phyloP scores from a whole-genome alignment of 2,113 vertebrate genomes.

The Grammomys dolichurus region DNA sequence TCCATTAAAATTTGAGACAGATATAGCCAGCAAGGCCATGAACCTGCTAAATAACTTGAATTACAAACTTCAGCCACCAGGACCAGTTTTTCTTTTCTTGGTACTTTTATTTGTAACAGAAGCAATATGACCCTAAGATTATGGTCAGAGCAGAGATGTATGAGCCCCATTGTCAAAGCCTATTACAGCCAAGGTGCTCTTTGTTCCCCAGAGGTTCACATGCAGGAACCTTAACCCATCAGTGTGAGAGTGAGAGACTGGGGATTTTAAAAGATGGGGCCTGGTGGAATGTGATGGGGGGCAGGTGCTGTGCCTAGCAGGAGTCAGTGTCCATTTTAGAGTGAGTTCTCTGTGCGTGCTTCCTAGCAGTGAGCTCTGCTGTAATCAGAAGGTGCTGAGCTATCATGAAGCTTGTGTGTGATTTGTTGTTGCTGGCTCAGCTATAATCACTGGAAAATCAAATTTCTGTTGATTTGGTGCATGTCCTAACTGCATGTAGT shows the following conservation, averaged over 20 bases:
- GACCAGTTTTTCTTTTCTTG: not conserved
- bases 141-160: not conserved
- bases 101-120: not conserved
- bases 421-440: not conserved
- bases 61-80: not conserved
- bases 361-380: not conserved
- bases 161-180: not conserved
- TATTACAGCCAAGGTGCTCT: not conserved
- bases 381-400: not conserved
- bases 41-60: not conserved
- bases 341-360: not conserved
- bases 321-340: not conserved
- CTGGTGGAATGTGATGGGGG: not conserved
- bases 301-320: not conserved
- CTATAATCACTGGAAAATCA: constrained; percentile 29
- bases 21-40: not conserved
- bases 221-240: not conserved
- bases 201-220: not conserved
- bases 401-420: not conserved
- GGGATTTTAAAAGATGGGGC: not conserved
- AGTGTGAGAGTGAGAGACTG: not conserved
- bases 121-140: not conserved
- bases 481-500: not conserved
- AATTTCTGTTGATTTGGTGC: not conserved
- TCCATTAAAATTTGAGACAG: not conserved